Evolutionary conservation across 2,797 vertebrate genomes (phyloP), one percentile per base, ranked within the genome.

Genomic region (Intellagama lesueurii): DNA sequence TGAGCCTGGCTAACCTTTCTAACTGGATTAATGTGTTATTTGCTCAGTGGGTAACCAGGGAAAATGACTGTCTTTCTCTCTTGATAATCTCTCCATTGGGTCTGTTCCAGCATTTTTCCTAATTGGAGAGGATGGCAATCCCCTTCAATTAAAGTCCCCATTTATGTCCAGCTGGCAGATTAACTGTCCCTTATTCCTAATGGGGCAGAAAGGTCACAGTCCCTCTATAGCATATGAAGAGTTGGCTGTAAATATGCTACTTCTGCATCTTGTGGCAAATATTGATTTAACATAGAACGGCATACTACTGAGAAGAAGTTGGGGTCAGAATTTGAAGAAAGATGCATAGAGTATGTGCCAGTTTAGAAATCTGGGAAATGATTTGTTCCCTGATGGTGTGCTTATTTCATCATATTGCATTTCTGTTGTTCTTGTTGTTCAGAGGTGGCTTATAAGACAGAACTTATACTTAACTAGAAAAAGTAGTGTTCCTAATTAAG

Each of bases 61-160:
- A 92, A 87, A 1, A 69, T 76, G 28, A 47, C 44, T 92, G 24
- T 24, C 82, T 90, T 90, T 84, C 24, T 88, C 1, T 56, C 79
- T 78, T 44, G 89, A 40, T 88, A 56, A 70, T 70, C 85, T 80
- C 81, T 69, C 11, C 68, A 56, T 26, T 47, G 75, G 4, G 47
- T 76, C 1, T 1, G 17, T 88, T 88, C 70, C 7, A 69, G 1
- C 44, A 30, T 69, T 73, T 30, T 9, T 87, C 12, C 24, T 82
- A 69, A 32, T 94, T 91, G 83, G 64, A 95, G 73, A 72, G 7
- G 87, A 89, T 80, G 88, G 89, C 56, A 52, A 40, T 93, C 60
- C 88, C 92, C 91, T 90, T 92, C 94, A 92, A 81, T 94, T 95
- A 95, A 93, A 93, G 86, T 93, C 83, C 79, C 88, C 11, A 92